Base-by-base conservation (phyloP, 1,140 invertebrate species). In the Bradysia coprophila region DNA sequence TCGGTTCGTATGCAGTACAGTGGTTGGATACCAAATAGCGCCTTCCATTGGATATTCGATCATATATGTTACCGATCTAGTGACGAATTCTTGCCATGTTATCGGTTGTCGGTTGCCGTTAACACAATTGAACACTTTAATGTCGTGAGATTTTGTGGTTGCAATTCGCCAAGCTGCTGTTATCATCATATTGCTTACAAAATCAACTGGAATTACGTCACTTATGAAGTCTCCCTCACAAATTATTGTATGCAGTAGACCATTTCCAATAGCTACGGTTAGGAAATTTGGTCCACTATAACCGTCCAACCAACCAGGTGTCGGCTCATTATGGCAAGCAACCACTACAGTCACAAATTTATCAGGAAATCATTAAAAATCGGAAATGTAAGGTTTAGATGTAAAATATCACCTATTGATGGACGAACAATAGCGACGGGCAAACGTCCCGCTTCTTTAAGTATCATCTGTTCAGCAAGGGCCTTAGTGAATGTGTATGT, bases 401-500 rank as follows among this genome's bases (percentile, higher is more conserved):
- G n/a, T 11, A 19, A 36, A 9, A 8, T 56, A 57, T 66, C 47
- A 74, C 79, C 86, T 56, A 97, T 96, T 21, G 90, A 94, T n/a
- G 93, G 93, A 65, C 93, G 73, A 11, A 97, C 83, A 54, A 98
- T 94, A 37, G 88, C 82, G 6, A 93, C 72, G 18, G 91, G 92
- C 47, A 98, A 62, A 53, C 76, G 72, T 24, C 76, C 75, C 47
- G 73, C 72, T 52, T 88, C 80, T 52, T 79, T 73, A 48, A 77
- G 69, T 39, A 91, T 62, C 69, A 89, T 76, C 51, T 78, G 75
- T 58, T 93, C 88, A n/a, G 86, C 81, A 43, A 91, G 62, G 21
- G 84, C 81, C 71, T 93, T 92, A 45, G 88, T 89, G 59, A 87
- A 91, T 32, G 85, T 90, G 56, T 93, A 93, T n/a, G 86, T 90